Base-by-base conservation (phyloP, 2,113 vertebrate genomes). In the Urocynchramus pylzowi region DNA sequence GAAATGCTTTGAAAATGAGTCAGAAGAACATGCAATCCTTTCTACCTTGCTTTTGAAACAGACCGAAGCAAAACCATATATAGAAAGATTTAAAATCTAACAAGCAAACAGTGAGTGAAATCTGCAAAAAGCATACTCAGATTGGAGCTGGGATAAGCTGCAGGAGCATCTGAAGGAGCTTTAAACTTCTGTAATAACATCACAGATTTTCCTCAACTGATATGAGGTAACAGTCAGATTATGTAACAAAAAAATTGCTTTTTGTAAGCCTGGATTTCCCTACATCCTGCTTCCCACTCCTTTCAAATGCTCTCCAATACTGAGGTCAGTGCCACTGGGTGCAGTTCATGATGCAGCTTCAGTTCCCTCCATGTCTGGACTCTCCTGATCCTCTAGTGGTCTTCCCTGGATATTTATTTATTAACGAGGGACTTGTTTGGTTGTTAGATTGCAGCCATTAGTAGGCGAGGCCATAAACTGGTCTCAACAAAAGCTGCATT, bases 311-410 rank as follows among this genome's bases (percentile, higher is more conserved):
- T 59, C 50, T 45, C 18, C 79, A 35, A 0, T 2, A 21, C 19
- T 3, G 24, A 50, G 41, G 39, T 10, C 12, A 1, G 1, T 5
- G n/a, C 13, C 54, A 20, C 1, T 0, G 7, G 12, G 27, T 16
- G 81, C 49, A 37, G 12, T 1, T 30, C 67, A 7, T 6, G 41
- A 10, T 14, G 37, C 68, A 84, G 68, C 50, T 53, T 22, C n/a
- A 16, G 54, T 10, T 74, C 61, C 33, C 70, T 11, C 22, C n/a
- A 5, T 0, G 5, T 4, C 49, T 24, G 45, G 52, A 20, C 22
- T 18, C 63, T 31, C n/a, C 30, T 11, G 7, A 37, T 11, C 21
- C 30, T 35, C 45, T 7, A 3, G 28, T 35, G n/a, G 2, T 35
- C 49, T 44, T 21, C 44, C 30, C 67, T 22, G 26, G 57, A 20